phyloP scores from a whole-genome alignment of 2,113 vertebrate genomes.

The Aix galericulata region DNA sequence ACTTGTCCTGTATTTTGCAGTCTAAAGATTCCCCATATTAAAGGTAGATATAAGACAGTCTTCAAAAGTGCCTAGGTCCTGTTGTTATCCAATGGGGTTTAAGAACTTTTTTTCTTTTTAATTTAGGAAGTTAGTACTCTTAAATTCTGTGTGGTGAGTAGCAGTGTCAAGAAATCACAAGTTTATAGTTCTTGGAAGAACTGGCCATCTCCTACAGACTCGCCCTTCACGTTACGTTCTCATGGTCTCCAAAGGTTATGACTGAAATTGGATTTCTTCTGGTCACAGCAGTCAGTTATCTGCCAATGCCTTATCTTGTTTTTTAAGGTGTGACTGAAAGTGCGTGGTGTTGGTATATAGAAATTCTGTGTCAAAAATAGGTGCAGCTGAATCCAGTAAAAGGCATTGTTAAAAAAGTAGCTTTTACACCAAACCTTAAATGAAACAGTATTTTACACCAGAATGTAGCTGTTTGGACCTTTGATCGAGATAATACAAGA shows the following conservation, averaged over 20 bases:
- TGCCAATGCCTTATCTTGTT: conserved; percentile 33
- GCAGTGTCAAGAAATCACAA: not conserved
- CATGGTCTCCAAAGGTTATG: not conserved
- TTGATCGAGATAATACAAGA: not conserved
- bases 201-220: not conserved
- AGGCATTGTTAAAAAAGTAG: not conserved
- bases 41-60: not conserved
- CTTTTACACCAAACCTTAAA: conserved; percentile 36
- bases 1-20: conserved; percentile 14
- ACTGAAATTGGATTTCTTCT: not conserved
- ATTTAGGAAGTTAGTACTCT: not conserved
- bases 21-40: conserved; percentile 22
- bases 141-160: conserved; percentile 15
- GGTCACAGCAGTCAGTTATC: not conserved
- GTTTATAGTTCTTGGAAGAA: not conserved
- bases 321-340: not conserved
- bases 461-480: conserved; percentile 43
- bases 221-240: not conserved
- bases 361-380: not conserved
- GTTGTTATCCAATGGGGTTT: conserved; percentile 29
- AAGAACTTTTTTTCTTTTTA: conserved; percentile 47
- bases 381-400: not conserved
- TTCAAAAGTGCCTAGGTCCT: conserved; percentile 64
- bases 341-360: not conserved
- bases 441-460: not conserved